Evolutionary conservation across 2,888 invertebrate species (phyloP).

Genomic region (Drosophila monieri): DNA sequence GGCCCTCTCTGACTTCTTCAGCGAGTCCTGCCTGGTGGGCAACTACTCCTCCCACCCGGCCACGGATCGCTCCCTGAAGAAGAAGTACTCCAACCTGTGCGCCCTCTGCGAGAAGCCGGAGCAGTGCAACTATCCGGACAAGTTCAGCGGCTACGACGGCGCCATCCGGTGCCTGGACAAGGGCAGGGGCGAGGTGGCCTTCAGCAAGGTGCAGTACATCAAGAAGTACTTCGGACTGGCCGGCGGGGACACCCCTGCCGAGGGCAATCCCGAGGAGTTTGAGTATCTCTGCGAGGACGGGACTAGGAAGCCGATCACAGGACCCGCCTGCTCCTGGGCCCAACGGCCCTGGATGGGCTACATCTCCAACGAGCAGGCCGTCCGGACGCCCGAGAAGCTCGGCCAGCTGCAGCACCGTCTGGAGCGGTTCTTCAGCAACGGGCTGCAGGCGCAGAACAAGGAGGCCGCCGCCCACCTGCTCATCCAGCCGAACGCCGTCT

Average conservation of each 20-base stretch:
- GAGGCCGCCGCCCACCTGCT: conserved; percentile 85
- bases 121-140: conserved; percentile 92
- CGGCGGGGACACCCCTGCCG: conserved; percentile 83
- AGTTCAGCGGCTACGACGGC: conserved; percentile 94
- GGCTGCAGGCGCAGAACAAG: conserved; percentile 80
- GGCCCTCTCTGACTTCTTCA: conserved; percentile 91
- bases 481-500: conserved; percentile 86
- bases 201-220: conserved; percentile 92
- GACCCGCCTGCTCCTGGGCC: conserved; percentile 91
- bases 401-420: conserved; percentile 81
- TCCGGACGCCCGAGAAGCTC: conserved; percentile 75
- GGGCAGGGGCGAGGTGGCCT: conserved; percentile 93
- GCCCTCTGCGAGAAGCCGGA: conserved; percentile 90
- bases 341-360: conserved; percentile 94
- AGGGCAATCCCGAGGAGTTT: conserved; percentile 88
- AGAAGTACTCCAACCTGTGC: conserved; percentile 91
- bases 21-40: conserved; percentile 93
- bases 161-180: conserved; percentile 92
- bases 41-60: conserved; percentile 91
- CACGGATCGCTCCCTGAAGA: conserved; percentile 89
- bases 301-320: conserved; percentile 87
- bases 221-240: conserved; percentile 91
- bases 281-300: conserved; percentile 93
- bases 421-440: conserved; percentile 82
- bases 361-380: conserved; percentile 87